Base-by-base conservation (phyloP, 2,113 vertebrate species). In the Sorex araneus region DNA sequence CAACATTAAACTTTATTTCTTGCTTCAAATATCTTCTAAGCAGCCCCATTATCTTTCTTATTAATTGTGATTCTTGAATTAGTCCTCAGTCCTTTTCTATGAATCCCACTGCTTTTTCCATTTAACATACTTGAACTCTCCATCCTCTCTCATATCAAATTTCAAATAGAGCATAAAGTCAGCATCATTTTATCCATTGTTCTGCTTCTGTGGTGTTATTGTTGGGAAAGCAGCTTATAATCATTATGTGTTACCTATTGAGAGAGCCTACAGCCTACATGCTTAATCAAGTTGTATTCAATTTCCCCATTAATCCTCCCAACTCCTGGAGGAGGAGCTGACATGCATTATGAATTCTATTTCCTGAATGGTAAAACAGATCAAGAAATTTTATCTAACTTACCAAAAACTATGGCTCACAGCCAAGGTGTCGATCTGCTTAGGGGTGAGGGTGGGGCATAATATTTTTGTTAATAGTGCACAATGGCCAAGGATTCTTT, bases 281-380 rank as follows among this genome's bases (percentile, higher is more conserved):
- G 11, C 43, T 75, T 82, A 67, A 57, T 63, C 78, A 75, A 85
- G 5, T 19, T 73, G 15, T 47, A 91, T 87, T 63, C 64, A 74
- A 77, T 16, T 13, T 27, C 47, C 32, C 8, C 54, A 88, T 36
- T 60, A 54, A 94, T 74, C 40, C 27, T 70, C 34, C 87, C 25
- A 25, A 47, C 27, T 70, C 15, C 19, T 79, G 43, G 45, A 60
- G 36, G 7, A 82, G 32, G 54, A 80, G 36, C 18, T 45, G 50
- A 60, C 63, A 36, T 88, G 10, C 13, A 57, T 82, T 66, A 54
- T 66, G 54, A 71, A 90, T 84, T 75, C 60, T 23, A 79, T 75
- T 92, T 54, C 60, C 25, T 47, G 70, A 85, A 18, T 64, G 19
- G 27, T 40, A 45, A 94, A 84, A 84, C 7, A 85, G 71, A 94